Evolutionary conservation across 2,888 invertebrate species (phyloP).

Genomic region (Acleris emargana): DNA sequence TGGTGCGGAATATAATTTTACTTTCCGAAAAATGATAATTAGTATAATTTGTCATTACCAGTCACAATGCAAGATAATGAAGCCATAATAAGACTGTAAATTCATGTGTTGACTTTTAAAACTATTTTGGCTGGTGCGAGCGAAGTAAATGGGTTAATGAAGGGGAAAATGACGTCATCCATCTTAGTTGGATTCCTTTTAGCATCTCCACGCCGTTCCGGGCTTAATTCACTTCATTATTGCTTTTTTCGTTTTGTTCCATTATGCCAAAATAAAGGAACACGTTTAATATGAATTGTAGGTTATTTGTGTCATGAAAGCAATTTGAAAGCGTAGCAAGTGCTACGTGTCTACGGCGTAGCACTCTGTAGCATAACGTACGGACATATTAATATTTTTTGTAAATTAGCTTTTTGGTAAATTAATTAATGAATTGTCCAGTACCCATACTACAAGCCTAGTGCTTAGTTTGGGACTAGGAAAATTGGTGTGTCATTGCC

Average conservation of each 20-base stretch:
- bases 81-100: constrained; percentile 21
- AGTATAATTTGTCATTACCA: not conserved
- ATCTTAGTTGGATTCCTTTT: constrained; percentile 76
- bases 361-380: not conserved
- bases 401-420: too few relatives aligned
- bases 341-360: constrained; percentile 4
- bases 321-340: not conserved
- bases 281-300: constrained; percentile 29
- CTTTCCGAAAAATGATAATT: not conserved
- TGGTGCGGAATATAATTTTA: too few relatives aligned
- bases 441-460: too few relatives aligned
- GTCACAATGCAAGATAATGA: not conserved
- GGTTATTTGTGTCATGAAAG: not conserved
- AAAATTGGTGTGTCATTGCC: too few relatives aligned
- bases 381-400: too few relatives aligned
- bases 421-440: too few relatives aligned
- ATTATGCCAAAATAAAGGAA: constrained; percentile 50
- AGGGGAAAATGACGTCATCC: constrained; percentile 76
- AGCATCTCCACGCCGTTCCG: constrained; percentile 60
- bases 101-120: constrained; percentile 50
- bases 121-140: constrained; percentile 64
- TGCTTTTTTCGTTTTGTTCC: constrained; percentile 56
- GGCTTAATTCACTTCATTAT: constrained; percentile 74
- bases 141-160: constrained; percentile 78
- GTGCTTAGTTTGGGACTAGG: too few relatives aligned